These are phyloP conservation scores for Plagiodera versicolora DNA, from an alignment of 2,888 invertebrate species.

Conservation along the genomic window DNA sequence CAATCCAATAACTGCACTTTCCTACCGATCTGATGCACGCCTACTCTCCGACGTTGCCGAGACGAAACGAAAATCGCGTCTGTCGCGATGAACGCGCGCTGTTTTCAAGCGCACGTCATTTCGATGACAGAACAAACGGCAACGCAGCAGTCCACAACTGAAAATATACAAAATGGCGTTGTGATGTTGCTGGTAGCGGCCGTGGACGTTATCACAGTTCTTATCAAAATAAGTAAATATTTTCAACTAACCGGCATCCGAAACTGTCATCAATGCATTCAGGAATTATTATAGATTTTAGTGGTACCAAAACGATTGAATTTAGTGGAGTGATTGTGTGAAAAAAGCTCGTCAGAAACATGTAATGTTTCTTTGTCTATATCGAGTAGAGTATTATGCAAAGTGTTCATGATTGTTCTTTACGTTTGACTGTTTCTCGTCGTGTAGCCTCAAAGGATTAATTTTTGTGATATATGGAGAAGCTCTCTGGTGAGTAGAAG, in stretches of 20 bases:
- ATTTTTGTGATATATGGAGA: slow-evolving; percentile 33
- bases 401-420: slow-evolving; percentile 44
- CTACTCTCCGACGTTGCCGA: neutral
- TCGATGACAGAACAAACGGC: slow-evolving; percentile 18
- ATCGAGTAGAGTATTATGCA: slow-evolving; percentile 47
- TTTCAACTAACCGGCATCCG: slow-evolving; percentile 34
- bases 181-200: slow-evolving; percentile 44
- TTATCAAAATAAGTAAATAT: slow-evolving; percentile 41
- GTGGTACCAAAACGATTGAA: slow-evolving; percentile 27
- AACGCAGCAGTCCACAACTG: slow-evolving; percentile 34
- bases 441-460: slow-evolving; percentile 30
- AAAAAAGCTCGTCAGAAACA: slow-evolving; percentile 48
- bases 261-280: slow-evolving; percentile 36
- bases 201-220: slow-evolving; percentile 41
- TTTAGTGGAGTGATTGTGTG: slow-evolving; percentile 38
- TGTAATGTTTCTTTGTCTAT: slow-evolving; percentile 54
- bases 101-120: neutral
- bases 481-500: slow-evolving; percentile 38
- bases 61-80: neutral
- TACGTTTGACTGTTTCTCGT: slow-evolving; percentile 37
- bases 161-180: slow-evolving; percentile 50
- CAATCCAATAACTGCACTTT: too few relatives aligned
- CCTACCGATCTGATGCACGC: neutral
- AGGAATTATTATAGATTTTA: slow-evolving; percentile 30
- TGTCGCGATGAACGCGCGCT: neutral